Percentiles rank a stretch among this genome's conserved stretches.
These are phyloP conservation scores for Caenorhabditis zanzibari DNA, from an alignment of 2,888 invertebrate genomes.

Conservation along the genomic window DNA sequence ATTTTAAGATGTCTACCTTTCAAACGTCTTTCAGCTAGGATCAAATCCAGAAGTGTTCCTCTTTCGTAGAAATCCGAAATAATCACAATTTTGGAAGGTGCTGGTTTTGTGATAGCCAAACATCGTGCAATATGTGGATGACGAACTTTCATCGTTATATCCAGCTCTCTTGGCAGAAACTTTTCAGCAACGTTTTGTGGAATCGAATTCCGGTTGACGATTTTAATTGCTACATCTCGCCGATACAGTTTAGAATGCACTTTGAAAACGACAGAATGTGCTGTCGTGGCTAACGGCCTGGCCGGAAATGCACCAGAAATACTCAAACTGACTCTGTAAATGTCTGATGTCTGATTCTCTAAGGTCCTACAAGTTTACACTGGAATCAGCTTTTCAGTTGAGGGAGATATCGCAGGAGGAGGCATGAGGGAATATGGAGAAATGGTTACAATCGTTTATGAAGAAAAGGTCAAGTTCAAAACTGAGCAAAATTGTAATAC, in stretches of 20 bases:
- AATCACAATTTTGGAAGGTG: slow-evolving; percentile 71
- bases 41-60: slow-evolving; percentile 74
- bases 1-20: slow-evolving; percentile 25
- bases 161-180: slow-evolving; percentile 77
- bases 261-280: slow-evolving; percentile 73
- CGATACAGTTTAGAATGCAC: slow-evolving; percentile 66
- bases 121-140: slow-evolving; percentile 74
- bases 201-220: slow-evolving; percentile 75
- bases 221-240: slow-evolving; percentile 75
- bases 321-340: slow-evolving; percentile 42
- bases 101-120: slow-evolving; percentile 66
- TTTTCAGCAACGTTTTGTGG: slow-evolving; percentile 73
- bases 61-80: slow-evolving; percentile 75
- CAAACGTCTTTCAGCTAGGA: slow-evolving; percentile 63
- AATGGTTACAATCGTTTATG: slow-evolving; percentile 1
- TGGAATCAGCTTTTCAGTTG: slow-evolving; percentile 54
- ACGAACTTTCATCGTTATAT: slow-evolving; percentile 71
- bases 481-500: slow-evolving; percentile 1
- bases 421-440: slow-evolving; percentile 21
- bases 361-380: slow-evolving; percentile 19
- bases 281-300: slow-evolving; percentile 69
- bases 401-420: slow-evolving; percentile 35
- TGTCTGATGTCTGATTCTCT: too few relatives aligned
- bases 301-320: slow-evolving; percentile 53
- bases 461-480: slow-evolving; percentile 17